Conservation (phyloP, 2,113 vertebrate species). For the Nanorana parkeri region DNA sequence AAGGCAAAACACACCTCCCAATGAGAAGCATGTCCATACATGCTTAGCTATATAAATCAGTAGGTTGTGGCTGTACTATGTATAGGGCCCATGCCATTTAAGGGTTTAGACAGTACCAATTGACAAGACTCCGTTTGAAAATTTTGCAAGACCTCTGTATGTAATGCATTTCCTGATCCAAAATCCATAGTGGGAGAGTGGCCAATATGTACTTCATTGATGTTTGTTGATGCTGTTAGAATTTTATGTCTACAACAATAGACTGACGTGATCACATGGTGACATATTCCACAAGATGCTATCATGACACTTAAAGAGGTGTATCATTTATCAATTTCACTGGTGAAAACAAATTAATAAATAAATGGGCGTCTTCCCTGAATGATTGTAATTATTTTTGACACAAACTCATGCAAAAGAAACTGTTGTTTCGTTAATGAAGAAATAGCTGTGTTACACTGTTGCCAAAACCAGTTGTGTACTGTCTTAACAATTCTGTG, state of each 20-base stretch:
- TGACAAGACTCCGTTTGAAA: not conserved
- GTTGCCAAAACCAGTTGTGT: conserved; percentile 50
- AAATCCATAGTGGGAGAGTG: not conserved
- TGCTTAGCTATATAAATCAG: not conserved
- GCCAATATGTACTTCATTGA: conserved; percentile 28
- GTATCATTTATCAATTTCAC: conserved; percentile 42
- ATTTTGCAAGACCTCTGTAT: not conserved
- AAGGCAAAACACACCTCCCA: conserved; percentile 17
- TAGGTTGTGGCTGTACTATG: conserved; percentile 19
- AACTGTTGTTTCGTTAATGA: conserved; percentile 29
- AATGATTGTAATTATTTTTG: conserved; percentile 52
- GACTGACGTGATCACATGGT: conserved; percentile 32
- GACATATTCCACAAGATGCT: conserved; percentile 29
- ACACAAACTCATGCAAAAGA: conserved; percentile 38
- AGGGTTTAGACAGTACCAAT: conserved; percentile 17
- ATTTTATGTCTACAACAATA: conserved; percentile 14
- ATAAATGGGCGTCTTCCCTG: conserved; percentile 53
- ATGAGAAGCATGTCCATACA: conserved; percentile 3
- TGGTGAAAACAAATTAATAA: conserved; percentile 27
- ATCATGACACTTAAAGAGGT: conserved; percentile 28
- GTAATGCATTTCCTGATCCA: not conserved
- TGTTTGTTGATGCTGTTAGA: not conserved
- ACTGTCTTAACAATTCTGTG: conserved; percentile 43
- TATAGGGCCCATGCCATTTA: not conserved
- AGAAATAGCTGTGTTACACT: conserved; percentile 41